Evolutionary conservation across 2,888 invertebrate species (phyloP).

Genomic region (Bombylius major): DNA sequence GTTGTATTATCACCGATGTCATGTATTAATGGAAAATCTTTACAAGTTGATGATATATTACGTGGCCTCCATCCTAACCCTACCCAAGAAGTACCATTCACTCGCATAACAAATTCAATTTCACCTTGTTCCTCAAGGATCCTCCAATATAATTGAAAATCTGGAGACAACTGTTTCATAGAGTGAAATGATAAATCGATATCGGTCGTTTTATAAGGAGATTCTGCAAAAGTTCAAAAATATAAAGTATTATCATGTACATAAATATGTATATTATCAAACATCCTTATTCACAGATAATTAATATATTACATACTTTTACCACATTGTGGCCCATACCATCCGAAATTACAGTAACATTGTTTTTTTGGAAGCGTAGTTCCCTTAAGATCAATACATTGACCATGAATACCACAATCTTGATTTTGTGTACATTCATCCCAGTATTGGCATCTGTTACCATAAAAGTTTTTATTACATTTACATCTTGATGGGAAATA

Average conservation of each 20-base stretch:
- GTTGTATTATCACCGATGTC: constrained; percentile 31
- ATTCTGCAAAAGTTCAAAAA: constrained; percentile 41
- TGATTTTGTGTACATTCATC: constrained; percentile 77
- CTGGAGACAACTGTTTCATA: constrained; percentile 55
- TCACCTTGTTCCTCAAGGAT: constrained; percentile 72
- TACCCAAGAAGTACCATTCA: constrained; percentile 79
- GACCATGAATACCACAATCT: constrained; percentile 78
- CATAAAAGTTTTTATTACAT: constrained; percentile 69
- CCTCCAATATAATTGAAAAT: constrained; percentile 73
- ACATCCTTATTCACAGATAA: neutral
- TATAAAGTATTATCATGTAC: constrained; percentile 8
- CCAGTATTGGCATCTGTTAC: constrained; percentile 70
- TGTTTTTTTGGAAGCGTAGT: constrained; percentile 69
- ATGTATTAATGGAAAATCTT: constrained; percentile 61
- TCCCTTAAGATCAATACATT: constrained; percentile 68
- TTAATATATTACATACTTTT: constrained; percentile 49
- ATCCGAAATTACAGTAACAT: constrained; percentile 85
- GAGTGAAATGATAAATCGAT: constrained; percentile 60
- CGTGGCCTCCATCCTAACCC: constrained; percentile 86
- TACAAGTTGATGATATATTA: constrained; percentile 59
- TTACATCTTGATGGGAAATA: constrained; percentile 65
- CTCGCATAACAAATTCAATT: constrained; percentile 74
- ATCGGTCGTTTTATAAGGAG: constrained; percentile 58
- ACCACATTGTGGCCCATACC: constrained; percentile 73
- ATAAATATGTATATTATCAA: too few relatives aligned